Conservation (phyloP, 2,797 vertebrate species). For the Antennarius maculatus region DNA sequence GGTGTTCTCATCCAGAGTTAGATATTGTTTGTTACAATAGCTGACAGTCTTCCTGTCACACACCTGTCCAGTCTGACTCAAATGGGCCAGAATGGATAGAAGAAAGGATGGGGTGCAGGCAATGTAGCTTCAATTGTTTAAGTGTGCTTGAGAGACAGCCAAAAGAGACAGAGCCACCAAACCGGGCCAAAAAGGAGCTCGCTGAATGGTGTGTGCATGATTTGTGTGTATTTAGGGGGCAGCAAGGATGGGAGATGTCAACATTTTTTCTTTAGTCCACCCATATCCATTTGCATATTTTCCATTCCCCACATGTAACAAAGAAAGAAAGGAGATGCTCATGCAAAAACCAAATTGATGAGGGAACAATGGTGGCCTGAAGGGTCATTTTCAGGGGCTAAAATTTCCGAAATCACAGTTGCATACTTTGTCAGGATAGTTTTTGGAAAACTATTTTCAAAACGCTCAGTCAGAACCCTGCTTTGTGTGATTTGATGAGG, state of each 20-base stretch:
- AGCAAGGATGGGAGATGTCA: slow-evolving; percentile 79
- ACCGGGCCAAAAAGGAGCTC: slow-evolving; percentile 69
- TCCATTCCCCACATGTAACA: slow-evolving; percentile 71
- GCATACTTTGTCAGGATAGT: slow-evolving; percentile 74
- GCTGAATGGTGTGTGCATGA: slow-evolving; percentile 62
- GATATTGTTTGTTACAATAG: slow-evolving; percentile 63
- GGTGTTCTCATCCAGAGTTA: slow-evolving; percentile 50
- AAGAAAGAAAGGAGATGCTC: slow-evolving; percentile 78
- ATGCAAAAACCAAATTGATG: slow-evolving; percentile 82
- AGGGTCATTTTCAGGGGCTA: slow-evolving; percentile 76
- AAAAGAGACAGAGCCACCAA: slow-evolving; percentile 74
- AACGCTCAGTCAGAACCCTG: slow-evolving; percentile 54
- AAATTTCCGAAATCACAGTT: slow-evolving; percentile 66
- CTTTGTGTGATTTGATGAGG: slow-evolving; percentile 70
- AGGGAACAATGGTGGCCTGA: slow-evolving; percentile 81
- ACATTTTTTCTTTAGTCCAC: slow-evolving; percentile 77
- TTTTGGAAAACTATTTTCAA: slow-evolving; percentile 58
- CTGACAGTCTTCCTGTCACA: slow-evolving; percentile 73
- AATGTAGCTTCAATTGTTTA: slow-evolving; percentile 71
- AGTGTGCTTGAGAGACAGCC: slow-evolving; percentile 78
- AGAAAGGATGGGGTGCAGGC: slow-evolving; percentile 56
- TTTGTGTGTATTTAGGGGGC: slow-evolving; percentile 74
- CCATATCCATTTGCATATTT: slow-evolving; percentile 84
- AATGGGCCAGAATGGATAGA: slow-evolving; percentile 57
- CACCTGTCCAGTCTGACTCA: slow-evolving; percentile 65